phyloP scores from a whole-genome alignment of 1,140 invertebrate genomes.

The Adelges cooleyi region DNA sequence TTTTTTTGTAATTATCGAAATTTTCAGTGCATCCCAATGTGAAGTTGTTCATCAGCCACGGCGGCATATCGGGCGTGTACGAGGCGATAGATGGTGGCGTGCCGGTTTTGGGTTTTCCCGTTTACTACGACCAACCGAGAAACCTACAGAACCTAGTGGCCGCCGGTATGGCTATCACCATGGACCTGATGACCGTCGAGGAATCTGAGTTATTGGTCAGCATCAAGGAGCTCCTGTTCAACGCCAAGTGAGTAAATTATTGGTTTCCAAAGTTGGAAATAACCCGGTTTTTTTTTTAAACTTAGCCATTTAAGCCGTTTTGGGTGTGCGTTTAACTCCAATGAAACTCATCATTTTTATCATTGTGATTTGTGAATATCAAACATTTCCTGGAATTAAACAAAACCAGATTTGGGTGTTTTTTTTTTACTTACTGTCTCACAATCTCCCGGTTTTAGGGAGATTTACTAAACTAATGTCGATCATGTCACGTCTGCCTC shows the following conservation, averaged over 20 bases:
- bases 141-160: slow-evolving; percentile 37
- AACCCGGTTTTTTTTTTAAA: background rate
- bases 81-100: slow-evolving; percentile 46
- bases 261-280: background rate
- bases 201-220: background rate
- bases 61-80: slow-evolving; percentile 48
- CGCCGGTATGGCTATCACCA: slow-evolving; percentile 36
- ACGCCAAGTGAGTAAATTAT: background rate
- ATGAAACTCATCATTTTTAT: background rate
- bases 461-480: too few species aligned
- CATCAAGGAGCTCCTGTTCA: background rate
- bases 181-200: slow-evolving; percentile 30
- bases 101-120: slow-evolving; percentile 43
- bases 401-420: background rate
- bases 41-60: slow-evolving; percentile 49
- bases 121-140: slow-evolving; percentile 36
- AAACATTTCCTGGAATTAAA: background rate
- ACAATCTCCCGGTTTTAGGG: background rate
- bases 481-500: too few species aligned
- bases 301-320: background rate
- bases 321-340: background rate
- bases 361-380: background rate
- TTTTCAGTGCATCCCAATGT: slow-evolving; percentile 45
- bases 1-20: too few species aligned
- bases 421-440: background rate